These are phyloP conservation scores for Megaptera novaeangliae DNA, from an alignment of 2,113 vertebrate species.

Conservation along the genomic window DNA sequence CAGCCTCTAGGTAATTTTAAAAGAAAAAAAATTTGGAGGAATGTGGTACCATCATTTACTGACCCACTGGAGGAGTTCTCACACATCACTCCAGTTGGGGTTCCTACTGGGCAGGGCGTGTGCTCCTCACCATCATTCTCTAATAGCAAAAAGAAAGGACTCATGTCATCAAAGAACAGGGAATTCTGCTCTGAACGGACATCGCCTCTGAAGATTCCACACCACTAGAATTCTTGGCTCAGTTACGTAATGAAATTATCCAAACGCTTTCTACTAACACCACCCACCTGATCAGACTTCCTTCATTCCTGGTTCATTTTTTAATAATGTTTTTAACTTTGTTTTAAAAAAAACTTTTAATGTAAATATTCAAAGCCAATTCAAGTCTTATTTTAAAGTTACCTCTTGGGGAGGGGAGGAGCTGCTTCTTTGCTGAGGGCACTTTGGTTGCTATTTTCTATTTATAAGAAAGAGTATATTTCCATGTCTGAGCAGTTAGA, in stretches of 20 bases:
- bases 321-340: neutral
- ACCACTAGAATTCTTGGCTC: neutral
- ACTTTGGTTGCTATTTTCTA: slow-evolving; percentile 59
- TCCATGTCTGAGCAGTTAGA: slow-evolving; percentile 46
- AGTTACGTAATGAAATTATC: neutral
- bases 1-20: neutral
- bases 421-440: slow-evolving; percentile 6
- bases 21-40: neutral
- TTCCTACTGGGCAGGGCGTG: neutral
- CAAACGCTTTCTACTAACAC: neutral
- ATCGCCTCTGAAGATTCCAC: neutral
- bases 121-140: neutral
- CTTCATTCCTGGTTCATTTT: neutral
- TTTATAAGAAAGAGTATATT: slow-evolving; percentile 44
- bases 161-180: neutral
- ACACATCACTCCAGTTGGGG: neutral
- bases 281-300: neutral
- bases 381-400: slow-evolving; percentile 22
- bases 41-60: neutral
- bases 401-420: neutral
- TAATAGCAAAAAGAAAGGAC: neutral
- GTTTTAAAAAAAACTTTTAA: neutral
- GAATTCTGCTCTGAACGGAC: neutral
- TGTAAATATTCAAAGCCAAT: slow-evolving; percentile 1
- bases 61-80: neutral